A percentile compares a stretch with the other conserved stretches of the same genome.
These are phyloP conservation scores for Rana temporaria DNA, from an alignment of 2,113 vertebrate genomes.

Conservation along the genomic window DNA sequence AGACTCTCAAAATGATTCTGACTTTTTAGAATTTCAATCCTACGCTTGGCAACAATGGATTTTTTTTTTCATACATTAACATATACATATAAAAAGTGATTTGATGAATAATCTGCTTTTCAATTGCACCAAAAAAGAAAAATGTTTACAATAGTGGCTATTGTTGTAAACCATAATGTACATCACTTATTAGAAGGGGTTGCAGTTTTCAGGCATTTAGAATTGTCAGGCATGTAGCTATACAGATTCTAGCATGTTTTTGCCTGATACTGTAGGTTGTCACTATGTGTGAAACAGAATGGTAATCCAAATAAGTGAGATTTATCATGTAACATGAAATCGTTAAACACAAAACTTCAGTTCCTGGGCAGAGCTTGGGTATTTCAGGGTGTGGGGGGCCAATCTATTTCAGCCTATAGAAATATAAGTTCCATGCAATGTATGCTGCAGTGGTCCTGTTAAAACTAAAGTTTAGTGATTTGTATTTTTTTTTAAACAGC, in stretches of 20 bases:
- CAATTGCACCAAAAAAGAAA: not conserved
- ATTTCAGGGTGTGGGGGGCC: no score
- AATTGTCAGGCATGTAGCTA: not conserved
- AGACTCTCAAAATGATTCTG: conserved; percentile 23
- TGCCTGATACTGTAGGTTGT: no score
- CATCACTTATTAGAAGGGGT: conserved; percentile 9
- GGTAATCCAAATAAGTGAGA: no score
- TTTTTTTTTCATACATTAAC: conserved; percentile 15
- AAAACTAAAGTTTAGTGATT: no score
- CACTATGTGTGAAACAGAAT: no score
- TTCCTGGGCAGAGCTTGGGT: no score
- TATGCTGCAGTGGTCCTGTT: no score
- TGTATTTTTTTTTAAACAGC: no score
- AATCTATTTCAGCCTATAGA: no score
- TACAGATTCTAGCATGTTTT: not conserved
- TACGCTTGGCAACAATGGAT: conserved; percentile 10
- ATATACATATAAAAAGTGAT: conserved; percentile 20
- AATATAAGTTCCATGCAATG: no score
- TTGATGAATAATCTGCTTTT: conserved; percentile 27
- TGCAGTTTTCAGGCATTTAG: not conserved
- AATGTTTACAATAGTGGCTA: conserved; percentile 19
- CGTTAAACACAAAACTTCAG: no score
- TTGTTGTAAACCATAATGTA: conserved; percentile 9
- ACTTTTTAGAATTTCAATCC: conserved; percentile 22
- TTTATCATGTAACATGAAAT: no score